Percentiles rank a stretch among this genome's conserved stretches.
phyloP scores from a whole-genome alignment of 2,113 vertebrate species.

The Cariama cristata region DNA sequence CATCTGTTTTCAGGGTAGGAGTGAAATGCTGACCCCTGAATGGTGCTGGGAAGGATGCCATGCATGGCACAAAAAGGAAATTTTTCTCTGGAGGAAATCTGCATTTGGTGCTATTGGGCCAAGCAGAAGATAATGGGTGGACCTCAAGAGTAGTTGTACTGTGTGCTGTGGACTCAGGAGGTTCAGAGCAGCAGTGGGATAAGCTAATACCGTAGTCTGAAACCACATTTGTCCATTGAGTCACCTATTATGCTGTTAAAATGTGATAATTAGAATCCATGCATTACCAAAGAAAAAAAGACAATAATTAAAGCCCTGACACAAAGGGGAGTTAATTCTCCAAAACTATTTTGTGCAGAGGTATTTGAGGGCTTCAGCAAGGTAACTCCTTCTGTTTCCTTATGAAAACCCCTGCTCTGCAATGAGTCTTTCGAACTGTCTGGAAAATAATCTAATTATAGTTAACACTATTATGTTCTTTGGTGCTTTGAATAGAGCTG shows the following conservation, averaged over 20 bases:
- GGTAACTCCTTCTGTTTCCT: constrained; percentile 8
- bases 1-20: not conserved
- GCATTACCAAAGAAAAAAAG: not conserved
- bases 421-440: not conserved
- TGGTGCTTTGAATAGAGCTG: constrained; percentile 33
- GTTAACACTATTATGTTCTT: constrained; percentile 31
- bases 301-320: constrained; percentile 14
- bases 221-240: not conserved
- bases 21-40: not conserved
- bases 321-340: constrained; percentile 23
- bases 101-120: not conserved
- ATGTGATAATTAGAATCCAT: not conserved
- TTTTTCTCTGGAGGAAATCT: not conserved
- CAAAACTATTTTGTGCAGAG: not conserved
- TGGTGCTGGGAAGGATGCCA: not conserved
- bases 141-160: not conserved
- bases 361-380: constrained; percentile 18
- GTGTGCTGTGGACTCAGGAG: not conserved
- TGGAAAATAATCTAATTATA: constrained; percentile 57
- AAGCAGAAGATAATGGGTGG: not conserved
- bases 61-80: accelerated
- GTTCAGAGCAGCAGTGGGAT: not conserved
- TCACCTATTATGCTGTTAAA: not conserved
- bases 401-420: not conserved
- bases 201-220: not conserved